Percentiles rank a stretch among this genome's conserved stretches.
phyloP scores from a whole-genome alignment of 1,140 invertebrate species.

The Drosophila bocki region DNA sequence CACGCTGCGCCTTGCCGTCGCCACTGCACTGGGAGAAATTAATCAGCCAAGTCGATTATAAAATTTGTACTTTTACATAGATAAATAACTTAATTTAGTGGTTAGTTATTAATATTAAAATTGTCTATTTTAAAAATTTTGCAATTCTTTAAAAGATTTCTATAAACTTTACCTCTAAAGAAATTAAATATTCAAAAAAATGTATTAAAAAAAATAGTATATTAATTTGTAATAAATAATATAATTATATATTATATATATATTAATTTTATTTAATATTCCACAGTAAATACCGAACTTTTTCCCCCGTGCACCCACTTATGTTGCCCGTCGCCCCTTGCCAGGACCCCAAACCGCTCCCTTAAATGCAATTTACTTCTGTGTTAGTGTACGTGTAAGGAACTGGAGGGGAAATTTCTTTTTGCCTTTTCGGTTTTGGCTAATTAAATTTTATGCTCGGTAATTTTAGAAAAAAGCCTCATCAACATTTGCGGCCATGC shows the following conservation, averaged over 20 bases:
- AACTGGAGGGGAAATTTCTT: slow-evolving; percentile 20
- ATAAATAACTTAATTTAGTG: neutral
- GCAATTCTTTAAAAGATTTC: too few relatives aligned
- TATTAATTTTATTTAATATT: neutral
- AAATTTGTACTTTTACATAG: neutral
- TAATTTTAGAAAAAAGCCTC: slow-evolving; percentile 78
- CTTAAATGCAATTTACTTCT: slow-evolving; percentile 77
- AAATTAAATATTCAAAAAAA: too few relatives aligned
- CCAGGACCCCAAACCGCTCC: neutral
- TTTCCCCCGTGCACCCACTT: slow-evolving; percentile 2
- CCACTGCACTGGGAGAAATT: neutral
- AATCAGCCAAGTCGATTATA: too few relatives aligned
- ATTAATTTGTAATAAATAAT: too few relatives aligned
- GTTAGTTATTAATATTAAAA: too few relatives aligned
- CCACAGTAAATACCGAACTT: too few relatives aligned
- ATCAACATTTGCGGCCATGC: slow-evolving; percentile 44
- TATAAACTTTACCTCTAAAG: too few relatives aligned
- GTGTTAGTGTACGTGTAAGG: slow-evolving; percentile 17
- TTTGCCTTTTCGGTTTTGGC: slow-evolving; percentile 79
- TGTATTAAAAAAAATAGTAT: too few relatives aligned
- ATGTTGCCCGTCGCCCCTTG: slow-evolving; percentile 8
- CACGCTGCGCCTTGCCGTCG: slow-evolving; percentile 66
- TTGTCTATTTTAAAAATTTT: too few relatives aligned
- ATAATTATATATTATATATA: neutral
- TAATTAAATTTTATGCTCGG: slow-evolving; percentile 83